phyloP scores from a whole-genome alignment of 2,888 invertebrate genomes.

The Lycaena phlaeas region DNA sequence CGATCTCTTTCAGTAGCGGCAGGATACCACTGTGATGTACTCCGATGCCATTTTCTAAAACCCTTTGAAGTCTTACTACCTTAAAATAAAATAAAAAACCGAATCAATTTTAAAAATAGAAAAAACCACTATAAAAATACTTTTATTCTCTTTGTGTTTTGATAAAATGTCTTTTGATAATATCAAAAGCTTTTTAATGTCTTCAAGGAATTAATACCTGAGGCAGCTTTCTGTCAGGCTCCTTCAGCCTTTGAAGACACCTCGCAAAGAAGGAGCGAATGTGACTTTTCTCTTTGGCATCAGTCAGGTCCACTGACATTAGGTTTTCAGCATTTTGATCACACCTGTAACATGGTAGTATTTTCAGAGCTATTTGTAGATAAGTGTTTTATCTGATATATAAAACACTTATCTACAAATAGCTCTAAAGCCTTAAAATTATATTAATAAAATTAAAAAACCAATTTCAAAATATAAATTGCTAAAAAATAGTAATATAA shows the following conservation, averaged over 20 bases:
- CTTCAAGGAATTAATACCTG: slow-evolving; percentile 71
- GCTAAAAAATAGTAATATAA: too few species aligned
- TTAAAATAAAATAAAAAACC: slow-evolving; percentile 25
- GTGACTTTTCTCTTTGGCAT: slow-evolving; percentile 85
- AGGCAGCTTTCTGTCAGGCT: slow-evolving; percentile 89
- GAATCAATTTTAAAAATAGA: neutral
- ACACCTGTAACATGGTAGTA: slow-evolving; percentile 48
- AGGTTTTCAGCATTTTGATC: slow-evolving; percentile 74
- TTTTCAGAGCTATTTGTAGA: too few species aligned
- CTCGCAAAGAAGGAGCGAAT: slow-evolving; percentile 90
- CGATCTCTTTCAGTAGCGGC: slow-evolving; percentile 98
- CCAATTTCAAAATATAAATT: too few species aligned
- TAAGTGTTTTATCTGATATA: too few species aligned
- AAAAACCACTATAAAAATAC: too few species aligned
- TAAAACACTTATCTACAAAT: too few species aligned
- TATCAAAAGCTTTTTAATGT: too few species aligned
- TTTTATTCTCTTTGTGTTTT: neutral
- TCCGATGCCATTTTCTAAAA: slow-evolving; percentile 87
- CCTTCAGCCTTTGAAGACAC: slow-evolving; percentile 86
- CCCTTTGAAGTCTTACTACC: slow-evolving; percentile 56
- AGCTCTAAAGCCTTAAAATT: too few species aligned
- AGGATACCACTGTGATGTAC: slow-evolving; percentile 98
- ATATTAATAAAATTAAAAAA: too few species aligned
- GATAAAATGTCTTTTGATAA: too few species aligned
- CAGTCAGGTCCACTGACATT: slow-evolving; percentile 84